phyloP scores from a whole-genome alignment of 2,113 vertebrate species.

The Phrynosoma blainvillii region DNA sequence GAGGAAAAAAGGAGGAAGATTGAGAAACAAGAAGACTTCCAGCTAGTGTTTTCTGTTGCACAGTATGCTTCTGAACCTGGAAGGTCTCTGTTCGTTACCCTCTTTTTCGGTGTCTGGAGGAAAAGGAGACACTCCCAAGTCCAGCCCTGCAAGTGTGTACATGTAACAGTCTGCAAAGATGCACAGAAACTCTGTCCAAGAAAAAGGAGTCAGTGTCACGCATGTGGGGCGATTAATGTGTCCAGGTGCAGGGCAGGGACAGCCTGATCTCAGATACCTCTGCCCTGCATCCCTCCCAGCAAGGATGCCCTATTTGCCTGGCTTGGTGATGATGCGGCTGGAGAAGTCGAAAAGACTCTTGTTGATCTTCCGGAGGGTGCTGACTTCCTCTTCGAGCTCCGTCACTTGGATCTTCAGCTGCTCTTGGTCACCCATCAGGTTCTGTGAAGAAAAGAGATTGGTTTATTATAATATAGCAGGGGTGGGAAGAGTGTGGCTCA shows the following conservation, averaged over 20 bases:
- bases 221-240: too few species aligned
- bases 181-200: too few species aligned
- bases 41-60: too few species aligned
- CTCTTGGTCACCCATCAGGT: slow-evolving; percentile 87
- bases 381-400: slow-evolving; percentile 91
- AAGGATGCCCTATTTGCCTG: slow-evolving; percentile 67
- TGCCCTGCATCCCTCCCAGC: too few species aligned
- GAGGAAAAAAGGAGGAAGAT: not conserved
- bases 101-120: not conserved
- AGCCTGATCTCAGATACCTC: too few species aligned
- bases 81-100: too few species aligned
- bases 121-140: not conserved
- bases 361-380: slow-evolving; percentile 93
- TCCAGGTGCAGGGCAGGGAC: too few species aligned
- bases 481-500: too few species aligned
- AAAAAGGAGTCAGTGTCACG: not conserved
- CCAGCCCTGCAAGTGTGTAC: not conserved
- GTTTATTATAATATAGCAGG: too few species aligned
- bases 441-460: slow-evolving; percentile 62
- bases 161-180: not conserved
- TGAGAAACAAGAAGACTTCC: not conserved
- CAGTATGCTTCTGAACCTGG: too few species aligned
- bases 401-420: slow-evolving; percentile 88
- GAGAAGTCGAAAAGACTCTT: slow-evolving; percentile 95
- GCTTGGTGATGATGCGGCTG: slow-evolving; percentile 88